Evolutionary conservation across 2,888 invertebrate species (phyloP).

Genomic region (Notocelia uddmanniana): DNA sequence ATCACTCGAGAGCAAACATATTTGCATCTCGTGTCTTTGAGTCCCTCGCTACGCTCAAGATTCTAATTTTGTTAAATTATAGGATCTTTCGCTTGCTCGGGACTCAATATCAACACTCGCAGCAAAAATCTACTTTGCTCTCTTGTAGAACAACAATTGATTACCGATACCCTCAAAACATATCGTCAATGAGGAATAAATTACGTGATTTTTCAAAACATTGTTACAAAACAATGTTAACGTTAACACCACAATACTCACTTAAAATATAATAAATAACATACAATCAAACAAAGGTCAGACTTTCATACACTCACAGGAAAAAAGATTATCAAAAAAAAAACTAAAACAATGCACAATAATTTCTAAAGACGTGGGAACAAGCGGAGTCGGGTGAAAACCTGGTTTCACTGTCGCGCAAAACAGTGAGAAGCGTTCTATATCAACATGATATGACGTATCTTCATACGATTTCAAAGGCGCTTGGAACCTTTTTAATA

Average conservation of each 20-base stretch:
- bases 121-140: no score
- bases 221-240: no score
- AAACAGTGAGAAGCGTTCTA: conserved; percentile 62
- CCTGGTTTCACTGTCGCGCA: conserved; percentile 70
- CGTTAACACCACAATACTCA: not conserved
- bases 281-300: conserved; percentile 34
- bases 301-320: conserved; percentile 38
- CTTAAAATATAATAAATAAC: not conserved
- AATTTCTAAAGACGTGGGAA: conserved; percentile 74
- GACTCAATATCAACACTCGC: no score
- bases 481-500: not conserved
- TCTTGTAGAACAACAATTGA: no score
- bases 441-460: not conserved
- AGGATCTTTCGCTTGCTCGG: no score
- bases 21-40: no score
- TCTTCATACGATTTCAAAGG: no score
- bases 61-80: no score
- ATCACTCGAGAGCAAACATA: no score
- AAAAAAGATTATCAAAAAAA: conserved; percentile 44
- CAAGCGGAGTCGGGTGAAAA: conserved; percentile 61
- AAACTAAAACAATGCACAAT: conserved; percentile 56
- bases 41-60: no score
- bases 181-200: conserved; percentile 15
- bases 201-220: no score
- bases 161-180: no score